Percentiles rank a stretch among this genome's conserved stretches.
phyloP scores from a whole-genome alignment of 2,797 vertebrate species.

The Typhlichthys subterraneus region DNA sequence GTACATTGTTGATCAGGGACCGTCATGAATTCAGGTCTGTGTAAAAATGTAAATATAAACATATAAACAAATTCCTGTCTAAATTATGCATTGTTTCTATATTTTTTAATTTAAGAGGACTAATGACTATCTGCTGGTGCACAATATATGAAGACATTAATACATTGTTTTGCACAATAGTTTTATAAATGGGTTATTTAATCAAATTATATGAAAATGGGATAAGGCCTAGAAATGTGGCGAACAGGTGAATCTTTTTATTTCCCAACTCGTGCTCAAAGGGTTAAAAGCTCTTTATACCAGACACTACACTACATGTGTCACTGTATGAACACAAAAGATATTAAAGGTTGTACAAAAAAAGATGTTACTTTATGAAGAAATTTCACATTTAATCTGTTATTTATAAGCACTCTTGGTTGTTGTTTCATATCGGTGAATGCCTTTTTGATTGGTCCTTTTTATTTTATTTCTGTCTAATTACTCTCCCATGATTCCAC shows the following conservation, averaged over 20 bases:
- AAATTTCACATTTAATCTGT: constrained; percentile 91
- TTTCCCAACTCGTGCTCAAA: constrained; percentile 93
- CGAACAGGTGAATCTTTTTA: constrained; percentile 71
- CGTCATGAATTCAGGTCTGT: constrained; percentile 84
- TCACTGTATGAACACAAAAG: constrained; percentile 89
- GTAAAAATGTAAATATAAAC: constrained; percentile 85
- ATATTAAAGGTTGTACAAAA: constrained; percentile 93
- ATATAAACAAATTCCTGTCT: constrained; percentile 82
- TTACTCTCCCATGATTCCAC: constrained; percentile 96
- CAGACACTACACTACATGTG: constrained; percentile 83
- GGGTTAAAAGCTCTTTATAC: constrained; percentile 93
- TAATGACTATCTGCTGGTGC: constrained; percentile 85
- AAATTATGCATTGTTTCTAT: constrained; percentile 89
- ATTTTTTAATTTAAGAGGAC: constrained; percentile 86
- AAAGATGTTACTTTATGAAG: constrained; percentile 96
- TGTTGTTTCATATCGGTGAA: constrained; percentile 91
- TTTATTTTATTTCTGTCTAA: constrained; percentile 88
- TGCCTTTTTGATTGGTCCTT: constrained; percentile 82
- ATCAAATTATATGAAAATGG: constrained; percentile 79
- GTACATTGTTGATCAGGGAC: constrained; percentile 76
- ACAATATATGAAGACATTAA: constrained; percentile 84
- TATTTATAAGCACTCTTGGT: constrained; percentile 94
- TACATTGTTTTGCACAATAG: constrained; percentile 95
- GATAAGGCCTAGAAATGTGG: constrained; percentile 57
- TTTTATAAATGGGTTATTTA: constrained; percentile 96